A percentile compares a stretch with the other conserved stretches of the same genome.
phyloP scores from a whole-genome alignment of 2,888 invertebrate species.

The Meteorus cinctellus region DNA sequence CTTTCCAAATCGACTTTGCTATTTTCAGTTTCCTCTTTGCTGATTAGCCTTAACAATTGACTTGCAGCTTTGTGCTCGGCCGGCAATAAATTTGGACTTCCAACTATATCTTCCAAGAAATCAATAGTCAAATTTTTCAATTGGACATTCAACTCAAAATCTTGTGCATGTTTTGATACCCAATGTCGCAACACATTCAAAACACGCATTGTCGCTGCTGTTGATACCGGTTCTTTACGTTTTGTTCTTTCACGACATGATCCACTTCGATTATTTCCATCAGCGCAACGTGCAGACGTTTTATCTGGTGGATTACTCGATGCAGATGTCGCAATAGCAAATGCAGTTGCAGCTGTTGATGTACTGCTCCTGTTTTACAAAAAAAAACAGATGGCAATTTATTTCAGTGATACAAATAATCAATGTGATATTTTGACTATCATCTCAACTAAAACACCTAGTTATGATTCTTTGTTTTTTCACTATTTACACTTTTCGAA shows the following conservation, averaged over 20 bases:
- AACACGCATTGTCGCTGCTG: conserved; percentile 95
- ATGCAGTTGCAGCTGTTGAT: conserved; percentile 90
- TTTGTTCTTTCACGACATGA: conserved; percentile 75
- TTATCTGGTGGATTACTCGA: conserved; percentile 87
- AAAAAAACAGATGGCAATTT: neutral
- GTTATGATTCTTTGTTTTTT: neutral
- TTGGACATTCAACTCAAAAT: conserved; percentile 86
- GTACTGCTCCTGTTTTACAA: conserved; percentile 81
- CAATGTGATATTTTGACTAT: neutral
- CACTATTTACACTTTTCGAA: neutral
- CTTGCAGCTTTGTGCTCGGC: conserved; percentile 93
- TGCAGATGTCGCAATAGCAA: conserved; percentile 92
- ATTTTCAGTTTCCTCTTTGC: conserved; percentile 82
- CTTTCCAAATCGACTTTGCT: conserved; percentile 81
- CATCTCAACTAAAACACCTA: conserved; percentile 1
- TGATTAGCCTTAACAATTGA: conserved; percentile 85
- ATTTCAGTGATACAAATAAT: neutral
- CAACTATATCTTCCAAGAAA: conserved; percentile 90
- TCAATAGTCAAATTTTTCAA: conserved; percentile 87
- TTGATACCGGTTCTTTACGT: conserved; percentile 85
- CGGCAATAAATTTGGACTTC: conserved; percentile 86
- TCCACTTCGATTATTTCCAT: conserved; percentile 58
- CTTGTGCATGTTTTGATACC: conserved; percentile 93
- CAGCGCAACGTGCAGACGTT: conserved; percentile 64
- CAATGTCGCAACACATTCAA: conserved; percentile 92